Evolutionary conservation across 2,888 invertebrate species (phyloP), one percentile per base, ranked within the genome.

Genomic region (Hypomecis atomaria): DNA sequence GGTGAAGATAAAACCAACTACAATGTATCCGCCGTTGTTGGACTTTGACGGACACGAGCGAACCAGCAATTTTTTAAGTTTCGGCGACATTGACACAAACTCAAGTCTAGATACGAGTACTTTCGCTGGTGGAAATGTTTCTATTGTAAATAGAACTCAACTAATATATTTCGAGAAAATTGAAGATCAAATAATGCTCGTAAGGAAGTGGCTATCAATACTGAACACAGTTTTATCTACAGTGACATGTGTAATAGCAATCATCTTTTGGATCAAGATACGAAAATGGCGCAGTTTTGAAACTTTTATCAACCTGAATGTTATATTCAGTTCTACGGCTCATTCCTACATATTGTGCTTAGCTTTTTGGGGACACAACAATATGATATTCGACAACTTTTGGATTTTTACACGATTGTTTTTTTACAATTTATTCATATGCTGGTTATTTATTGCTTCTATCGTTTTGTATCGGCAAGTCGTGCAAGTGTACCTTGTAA

Each of bases 381-480:
- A 8, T 9, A 6, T 42, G 10, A 7, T 45, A 13, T 45, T 45
- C 8, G 45, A 45, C 8, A 23, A 3, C 4, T 7, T 23, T n/a
- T 45, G 45, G 45, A 23, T 45, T 23, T 45, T 45, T 8, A 4
- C 8, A 8, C 45, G 37, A 49, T 10, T 40, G 36, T 52, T 58
- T 58, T 34, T 53, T 37, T 6, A 7, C 43, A 23, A 53, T 42
- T n/a, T 47, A 0, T 63, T 52, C 23, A n/a, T 47, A 3, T 58
- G 62, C 37, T 63, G 62, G 62, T 23, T 63, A 13, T 63, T 63
- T 47, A 42, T 63, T 6, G 58, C 53, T 13, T 58, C 62, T 4
- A 8, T 63, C 6, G 38, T 53, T 37, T 48, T 43, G n/a, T 63
- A 63, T 33, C 47, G 53, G 53, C 48, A 58, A 48, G 47, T 58